These are phyloP conservation scores for Neomonachus schauinslandi DNA, from an alignment of 2,113 vertebrate species.

Conservation along the genomic window DNA sequence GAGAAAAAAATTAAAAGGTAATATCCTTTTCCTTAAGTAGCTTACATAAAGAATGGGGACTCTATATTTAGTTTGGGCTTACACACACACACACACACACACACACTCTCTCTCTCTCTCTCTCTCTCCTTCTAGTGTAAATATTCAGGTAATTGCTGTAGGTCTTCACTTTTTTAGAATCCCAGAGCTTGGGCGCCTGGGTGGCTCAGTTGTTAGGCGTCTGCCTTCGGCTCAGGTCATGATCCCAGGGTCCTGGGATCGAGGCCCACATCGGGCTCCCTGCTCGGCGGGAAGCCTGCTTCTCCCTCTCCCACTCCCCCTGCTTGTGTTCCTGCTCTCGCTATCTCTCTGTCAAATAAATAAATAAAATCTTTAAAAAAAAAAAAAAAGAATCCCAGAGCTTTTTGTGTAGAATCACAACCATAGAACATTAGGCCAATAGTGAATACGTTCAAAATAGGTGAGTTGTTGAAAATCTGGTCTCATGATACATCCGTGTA, in stretches of 20 bases:
- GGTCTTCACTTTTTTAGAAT: constrained; percentile 35
- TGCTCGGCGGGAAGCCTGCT: too few relatives aligned
- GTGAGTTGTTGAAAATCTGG: neutral
- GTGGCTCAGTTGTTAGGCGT: too few relatives aligned
- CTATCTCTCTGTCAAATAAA: too few relatives aligned
- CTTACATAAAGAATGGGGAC: constrained; percentile 57
- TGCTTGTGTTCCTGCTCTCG: too few relatives aligned
- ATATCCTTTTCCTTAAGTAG: constrained; percentile 63
- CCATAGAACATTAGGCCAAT: neutral
- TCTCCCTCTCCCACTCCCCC: too few relatives aligned
- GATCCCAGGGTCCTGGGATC: too few relatives aligned
- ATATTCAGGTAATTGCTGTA: neutral
- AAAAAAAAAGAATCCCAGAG: neutral
- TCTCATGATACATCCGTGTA: neutral
- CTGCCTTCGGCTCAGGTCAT: too few relatives aligned
- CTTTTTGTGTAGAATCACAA: neutral
- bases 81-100: neutral
- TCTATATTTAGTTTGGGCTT: constrained; percentile 52
- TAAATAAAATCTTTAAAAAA: too few relatives aligned
- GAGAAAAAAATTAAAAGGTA: constrained; percentile 58
- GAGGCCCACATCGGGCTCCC: too few relatives aligned
- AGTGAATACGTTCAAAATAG: neutral
- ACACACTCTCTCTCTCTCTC: too few relatives aligned
- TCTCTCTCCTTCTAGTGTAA: neutral
- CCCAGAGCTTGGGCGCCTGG: neutral